Evolutionary conservation across 1,140 invertebrate genomes (phyloP), one percentile per base, ranked within the genome.

Genomic region (Bombus superbus): DNA sequence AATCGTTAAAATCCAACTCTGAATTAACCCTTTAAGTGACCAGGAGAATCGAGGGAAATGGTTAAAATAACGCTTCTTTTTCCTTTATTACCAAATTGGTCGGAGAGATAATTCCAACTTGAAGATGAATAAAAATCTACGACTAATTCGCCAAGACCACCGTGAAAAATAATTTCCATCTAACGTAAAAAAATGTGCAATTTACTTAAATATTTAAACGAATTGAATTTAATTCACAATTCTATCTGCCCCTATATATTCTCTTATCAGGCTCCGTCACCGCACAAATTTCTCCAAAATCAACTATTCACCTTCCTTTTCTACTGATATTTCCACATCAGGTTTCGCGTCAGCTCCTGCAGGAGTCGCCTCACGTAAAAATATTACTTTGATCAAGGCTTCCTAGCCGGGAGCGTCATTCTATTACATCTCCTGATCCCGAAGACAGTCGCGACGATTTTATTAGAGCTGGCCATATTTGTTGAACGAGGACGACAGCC

Each of bases 361-460:
- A 59, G 35, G 9, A 40, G 40, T 62, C 74, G 74, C 5, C 18
- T 18, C 74, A n/a, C 47, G 68, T 53, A 40, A 72, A 72, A 81
- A 59, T 72, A 81, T 57, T 68, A 57, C 35, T 71, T 28, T 47
- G 38, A 71, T 47, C 32, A 57, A 28, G 25, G 11, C 32, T 69
- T 44, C 9, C 62, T 35, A 11, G 15, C 47, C 38, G 32, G 44
- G 25, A 73, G 25, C 53, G 28, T 32, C 35, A 40, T 35, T 18
- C 25, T 25, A n/a, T 57, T 25, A 5, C 42, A 11, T 35, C 18
- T 40, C 47, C 59, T 35, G n/a, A 28, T 44, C 32, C 28, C 32
- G 25, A 74, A 74, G 69, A 47, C 80, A 74, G 32, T 62, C 71
- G 71, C 47, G 47, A 74, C 57, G 57, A 64, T 74, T 82, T 82